Percentiles rank a stretch among this genome's conserved stretches.
Conservation (phyloP, 2,888 invertebrate species). For the Dusona sp. region DNA sequence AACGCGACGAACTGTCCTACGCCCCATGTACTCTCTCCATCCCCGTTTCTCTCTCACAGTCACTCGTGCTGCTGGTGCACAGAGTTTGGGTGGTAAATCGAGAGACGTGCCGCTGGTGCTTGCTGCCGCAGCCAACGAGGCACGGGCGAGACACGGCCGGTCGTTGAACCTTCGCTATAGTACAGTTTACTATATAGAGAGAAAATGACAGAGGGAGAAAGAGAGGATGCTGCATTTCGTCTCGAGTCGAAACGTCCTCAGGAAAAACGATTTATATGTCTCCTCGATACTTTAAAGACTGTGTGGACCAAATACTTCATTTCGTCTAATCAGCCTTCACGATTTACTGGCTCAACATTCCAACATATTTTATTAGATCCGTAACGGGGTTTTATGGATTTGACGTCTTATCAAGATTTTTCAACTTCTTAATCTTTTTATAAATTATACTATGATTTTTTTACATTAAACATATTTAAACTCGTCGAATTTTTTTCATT, state of each 20-base stretch:
- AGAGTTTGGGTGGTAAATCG: slow-evolving; percentile 69
- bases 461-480: background rate
- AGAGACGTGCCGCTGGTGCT: slow-evolving; percentile 65
- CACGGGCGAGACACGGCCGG: slow-evolving; percentile 71
- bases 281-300: slow-evolving; percentile 26
- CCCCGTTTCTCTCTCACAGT: slow-evolving; percentile 16
- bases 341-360: background rate
- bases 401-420: background rate
- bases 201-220: slow-evolving; percentile 47
- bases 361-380: background rate
- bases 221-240: slow-evolving; percentile 51
- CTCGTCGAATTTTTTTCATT: background rate
- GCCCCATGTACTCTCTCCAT: slow-evolving; percentile 35
- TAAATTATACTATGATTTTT: background rate
- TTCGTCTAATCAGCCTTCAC: background rate
- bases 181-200: slow-evolving; percentile 37
- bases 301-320: background rate
- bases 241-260: slow-evolving; percentile 31
- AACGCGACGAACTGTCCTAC: slow-evolving; percentile 63
- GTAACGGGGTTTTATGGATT: background rate
- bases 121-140: slow-evolving; percentile 65
- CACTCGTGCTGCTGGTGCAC: slow-evolving; percentile 56
- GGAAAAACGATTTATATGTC: slow-evolving; percentile 40
- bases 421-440: background rate
- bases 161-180: slow-evolving; percentile 71